These are phyloP conservation scores for Drosophila longiperda DNA, from an alignment of 2,888 invertebrate species.

Conservation along the genomic window DNA sequence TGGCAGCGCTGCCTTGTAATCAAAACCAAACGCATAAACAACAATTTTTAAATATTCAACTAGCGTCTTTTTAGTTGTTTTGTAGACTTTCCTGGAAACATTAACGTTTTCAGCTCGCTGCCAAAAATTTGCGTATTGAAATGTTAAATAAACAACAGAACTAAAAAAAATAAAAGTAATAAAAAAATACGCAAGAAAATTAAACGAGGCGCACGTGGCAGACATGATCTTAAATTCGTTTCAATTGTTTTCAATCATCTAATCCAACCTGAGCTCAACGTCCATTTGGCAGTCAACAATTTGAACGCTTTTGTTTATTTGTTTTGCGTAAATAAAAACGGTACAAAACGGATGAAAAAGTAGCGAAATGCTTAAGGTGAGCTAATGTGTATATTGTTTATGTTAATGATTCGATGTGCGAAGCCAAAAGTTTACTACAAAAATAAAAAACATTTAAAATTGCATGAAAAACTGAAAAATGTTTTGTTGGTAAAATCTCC, in stretches of 20 bases:
- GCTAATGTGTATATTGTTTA: constrained; percentile 43
- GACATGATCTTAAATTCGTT: constrained; percentile 29
- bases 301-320: constrained; percentile 42
- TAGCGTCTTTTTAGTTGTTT: constrained; percentile 21
- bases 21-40: constrained; percentile 47
- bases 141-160: constrained; percentile 61
- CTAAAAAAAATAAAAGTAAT: constrained; percentile 30
- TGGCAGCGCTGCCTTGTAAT: constrained; percentile 53
- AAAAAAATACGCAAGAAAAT: constrained; percentile 31
- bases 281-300: constrained; percentile 33
- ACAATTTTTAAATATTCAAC: constrained; percentile 20
- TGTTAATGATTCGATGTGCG: constrained; percentile 16
- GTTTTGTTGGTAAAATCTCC: background rate
- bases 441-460: constrained; percentile 15
- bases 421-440: constrained; percentile 7
- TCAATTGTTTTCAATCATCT: constrained; percentile 37
- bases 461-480: constrained; percentile 13
- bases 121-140: constrained; percentile 33
- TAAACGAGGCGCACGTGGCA: constrained; percentile 35
- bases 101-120: constrained; percentile 43
- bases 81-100: constrained; percentile 68
- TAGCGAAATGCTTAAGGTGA: constrained; percentile 21
- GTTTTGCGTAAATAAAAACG: constrained; percentile 31
- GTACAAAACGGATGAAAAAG: constrained; percentile 11
- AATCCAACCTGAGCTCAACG: constrained; percentile 28